Evolutionary conservation across 37 sponge, comb jelly and placozoan species (phyloP), one percentile per base, ranked within the genome.

Genomic region (Crambe crambe): DNA sequence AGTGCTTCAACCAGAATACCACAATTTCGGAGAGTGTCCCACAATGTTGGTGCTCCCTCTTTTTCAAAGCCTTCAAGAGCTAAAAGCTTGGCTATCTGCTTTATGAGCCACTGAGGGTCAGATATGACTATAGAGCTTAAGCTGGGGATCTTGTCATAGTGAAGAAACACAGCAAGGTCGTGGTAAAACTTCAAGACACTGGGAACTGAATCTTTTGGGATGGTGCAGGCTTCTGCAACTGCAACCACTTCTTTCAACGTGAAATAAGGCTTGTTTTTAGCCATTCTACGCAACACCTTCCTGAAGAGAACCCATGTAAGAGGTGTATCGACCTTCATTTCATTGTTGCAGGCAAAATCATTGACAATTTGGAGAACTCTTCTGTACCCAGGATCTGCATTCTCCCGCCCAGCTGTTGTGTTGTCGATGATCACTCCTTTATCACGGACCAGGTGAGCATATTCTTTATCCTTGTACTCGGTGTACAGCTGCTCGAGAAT

Each of bases 111-210:
- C 36, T 79, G 71, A 5, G 89, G 89, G 10, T 78, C 56, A 66
- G 70, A 25, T 36, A 89, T 73, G 20, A 89, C 78, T 25, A 2
- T 37, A 40, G 40, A 10, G 3, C 58, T 29, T 8, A 89, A 22
- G 0, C 57, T 77, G 0, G 35, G 25, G 12, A 89, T 62, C 23
- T 89, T 8, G 34, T 22, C 2, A 57, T 83, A 89, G 68, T 79
- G 73, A 3, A 89, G 44, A 25, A 89, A 73, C 2, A 78, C 79
- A 32, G 78, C 89, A 0, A 82, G 80, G 20, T 89, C 80, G 73
- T 89, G 89, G 42, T 83, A 89, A 56, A 83, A 89, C 35, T 63
- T 21, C 26, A 89, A 83, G 30, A 79, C 89, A 78, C 72, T 77
- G 57, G 56, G 25, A 41, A 89, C 58, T 36, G 21, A 56, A 17